Evolutionary conservation across 2,113 vertebrate species (phyloP), one percentile per base, ranked within the genome.

Genomic region (Taxidea taxus): DNA sequence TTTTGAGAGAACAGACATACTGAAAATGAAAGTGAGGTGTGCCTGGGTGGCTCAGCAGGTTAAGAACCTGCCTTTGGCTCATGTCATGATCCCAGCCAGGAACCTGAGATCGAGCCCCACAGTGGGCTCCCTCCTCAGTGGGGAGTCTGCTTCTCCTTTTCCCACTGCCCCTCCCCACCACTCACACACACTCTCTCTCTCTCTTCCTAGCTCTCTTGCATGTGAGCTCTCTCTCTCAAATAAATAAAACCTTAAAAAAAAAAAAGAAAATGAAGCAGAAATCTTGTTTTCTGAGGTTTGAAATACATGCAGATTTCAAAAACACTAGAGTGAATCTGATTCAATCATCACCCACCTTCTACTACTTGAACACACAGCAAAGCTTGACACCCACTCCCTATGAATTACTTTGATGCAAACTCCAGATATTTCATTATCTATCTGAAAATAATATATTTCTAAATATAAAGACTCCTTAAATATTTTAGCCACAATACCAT

Each of bases 121-220:
- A 68, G 5, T 9, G 1, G 34, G 66, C 66, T 68, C 34, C 34
- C 34, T 68, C 34, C 16, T 68, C 66, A 68, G 66, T 66, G 29
- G 66, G 66, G 34, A n/a, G 16, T n/a, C 66, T 68, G 34, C 66
- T 68, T 68, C 66, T 37, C 66, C 66, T 18, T 37, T 18, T 68
- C 8, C 8, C 16, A 37, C 34, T 68, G 34, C 18, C 4, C 7
- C 34, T 68, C 66, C 8, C 8, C 16, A 68, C 66, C 66, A 20
- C 34, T n/a, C 0, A 0, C 15, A 8, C 4, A 3, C 51, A 8
- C 4, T 1, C 34, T 4, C 34, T 68, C 64, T 68, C 66, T 16
- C 31, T 66, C 34, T 66, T 8, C 15, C 64, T n/a, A 31, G 12
- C 6, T 66, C 64, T 68, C 64, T n/a, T n/a, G 3, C 8, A 18